A percentile compares a stretch with the other conserved stretches of the same genome.
Evolutionary conservation across 2,113 vertebrate genomes (phyloP).

Genomic region (Herpetotheres cachinnans): DNA sequence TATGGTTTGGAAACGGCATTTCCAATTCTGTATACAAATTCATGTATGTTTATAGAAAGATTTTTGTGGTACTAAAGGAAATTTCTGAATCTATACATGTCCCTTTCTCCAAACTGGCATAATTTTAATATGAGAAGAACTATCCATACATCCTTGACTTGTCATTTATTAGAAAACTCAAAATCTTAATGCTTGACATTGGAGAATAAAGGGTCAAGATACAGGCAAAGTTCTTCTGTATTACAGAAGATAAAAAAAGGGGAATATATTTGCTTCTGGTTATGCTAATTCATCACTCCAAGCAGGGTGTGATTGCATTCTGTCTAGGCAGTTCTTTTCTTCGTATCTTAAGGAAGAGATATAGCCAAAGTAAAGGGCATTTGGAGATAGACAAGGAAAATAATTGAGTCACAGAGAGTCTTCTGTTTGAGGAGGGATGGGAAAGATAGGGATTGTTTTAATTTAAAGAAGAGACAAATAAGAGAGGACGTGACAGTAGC

Average conservation of each 20-base stretch:
- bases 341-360: background rate
- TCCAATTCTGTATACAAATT: background rate
- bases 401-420: slow-evolving; percentile 15
- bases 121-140: background rate
- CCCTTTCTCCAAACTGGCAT: background rate
- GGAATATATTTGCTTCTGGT: background rate
- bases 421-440: slow-evolving; percentile 28
- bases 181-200: background rate
- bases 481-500: background rate
- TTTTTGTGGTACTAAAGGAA: background rate
- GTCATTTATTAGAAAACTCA: background rate
- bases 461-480: slow-evolving; percentile 39
- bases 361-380: background rate
- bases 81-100: background rate
- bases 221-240: background rate
- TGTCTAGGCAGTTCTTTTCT: background rate
- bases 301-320: background rate
- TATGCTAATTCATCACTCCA: slow-evolving; percentile 25
- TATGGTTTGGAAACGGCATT: background rate
- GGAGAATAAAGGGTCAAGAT: background rate
- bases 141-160: background rate
- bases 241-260: background rate
- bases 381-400: slow-evolving; percentile 22
- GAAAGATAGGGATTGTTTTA: slow-evolving; percentile 20
- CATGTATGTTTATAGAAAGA: background rate